These are phyloP conservation scores for Oceanodroma leucorhoa DNA, from an alignment of 2,797 vertebrate genomes.

Conservation along the genomic window DNA sequence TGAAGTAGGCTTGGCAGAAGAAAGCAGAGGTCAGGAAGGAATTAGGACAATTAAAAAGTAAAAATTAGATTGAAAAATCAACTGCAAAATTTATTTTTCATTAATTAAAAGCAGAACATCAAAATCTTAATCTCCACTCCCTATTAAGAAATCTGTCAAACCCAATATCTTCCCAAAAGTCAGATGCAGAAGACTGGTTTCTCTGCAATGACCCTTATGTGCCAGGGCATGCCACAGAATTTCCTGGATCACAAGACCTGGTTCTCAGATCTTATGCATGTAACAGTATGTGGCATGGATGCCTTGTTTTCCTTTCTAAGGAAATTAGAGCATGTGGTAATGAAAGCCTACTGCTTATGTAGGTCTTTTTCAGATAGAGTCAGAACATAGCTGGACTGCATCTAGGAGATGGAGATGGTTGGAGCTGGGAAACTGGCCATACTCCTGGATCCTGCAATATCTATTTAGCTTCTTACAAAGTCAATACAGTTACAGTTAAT, in stretches of 20 bases:
- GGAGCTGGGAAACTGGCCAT: not conserved
- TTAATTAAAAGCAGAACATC: not conserved
- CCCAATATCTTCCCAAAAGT: not conserved
- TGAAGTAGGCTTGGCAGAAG: not conserved
- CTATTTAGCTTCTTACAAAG: not conserved
- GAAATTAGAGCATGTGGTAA: not conserved
- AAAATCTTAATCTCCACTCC: not conserved
- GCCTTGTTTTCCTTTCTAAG: not conserved
- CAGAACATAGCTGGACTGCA: not conserved
- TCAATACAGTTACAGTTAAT: not conserved
- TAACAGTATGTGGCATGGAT: not conserved
- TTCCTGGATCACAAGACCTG: not conserved
- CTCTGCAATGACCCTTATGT: not conserved
- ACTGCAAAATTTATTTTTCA: not conserved
- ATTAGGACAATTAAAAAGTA: not conserved
- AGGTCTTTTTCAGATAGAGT: not conserved
- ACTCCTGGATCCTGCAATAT: not conserved
- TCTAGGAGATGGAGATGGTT: not conserved
- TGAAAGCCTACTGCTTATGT: not conserved
- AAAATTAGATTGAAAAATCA: not conserved
- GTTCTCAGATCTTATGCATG: not conserved
- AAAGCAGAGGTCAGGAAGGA: not conserved
- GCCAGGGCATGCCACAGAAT: not conserved
- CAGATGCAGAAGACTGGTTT: not conserved
- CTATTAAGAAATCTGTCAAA: not conserved